phyloP scores from a whole-genome alignment of 1,140 invertebrate species.

The Meteorus sp. region DNA sequence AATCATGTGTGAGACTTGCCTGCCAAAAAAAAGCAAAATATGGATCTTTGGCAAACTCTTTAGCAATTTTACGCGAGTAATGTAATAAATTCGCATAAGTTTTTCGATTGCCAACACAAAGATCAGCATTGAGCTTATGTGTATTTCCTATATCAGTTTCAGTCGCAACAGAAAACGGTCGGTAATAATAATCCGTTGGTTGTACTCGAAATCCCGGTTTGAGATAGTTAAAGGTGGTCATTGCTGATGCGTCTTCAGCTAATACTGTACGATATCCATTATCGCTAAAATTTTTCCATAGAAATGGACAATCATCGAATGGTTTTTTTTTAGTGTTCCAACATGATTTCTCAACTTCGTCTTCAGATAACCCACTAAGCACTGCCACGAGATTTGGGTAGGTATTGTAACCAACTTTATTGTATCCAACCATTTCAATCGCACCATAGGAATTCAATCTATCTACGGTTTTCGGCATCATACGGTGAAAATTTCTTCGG shows the following conservation, averaged over 20 bases:
- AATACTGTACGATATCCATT: constrained; percentile 62
- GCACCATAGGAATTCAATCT: constrained; percentile 66
- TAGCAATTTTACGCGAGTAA: constrained; percentile 58
- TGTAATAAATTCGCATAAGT: constrained; percentile 53
- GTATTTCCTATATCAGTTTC: constrained; percentile 58
- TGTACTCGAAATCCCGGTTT: constrained; percentile 60
- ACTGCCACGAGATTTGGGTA: constrained; percentile 80
- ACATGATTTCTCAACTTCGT: constrained; percentile 66
- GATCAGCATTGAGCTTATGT: constrained; percentile 55
- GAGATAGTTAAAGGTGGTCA: constrained; percentile 64
- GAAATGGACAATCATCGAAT: constrained; percentile 65
- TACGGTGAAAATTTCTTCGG: constrained; percentile 79
- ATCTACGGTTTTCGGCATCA: constrained; percentile 73
- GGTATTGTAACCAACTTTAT: constrained; percentile 82
- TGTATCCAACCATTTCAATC: constrained; percentile 76
- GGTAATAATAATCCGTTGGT: constrained; percentile 65
- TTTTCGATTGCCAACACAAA: constrained; percentile 59
- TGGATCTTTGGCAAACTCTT: constrained; percentile 53
- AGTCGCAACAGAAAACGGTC: constrained; percentile 55
- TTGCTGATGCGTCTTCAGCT: constrained; percentile 62
- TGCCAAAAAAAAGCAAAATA: constrained; percentile 61
- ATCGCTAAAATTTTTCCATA: constrained; percentile 62
- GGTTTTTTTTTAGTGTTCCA: constrained; percentile 53
- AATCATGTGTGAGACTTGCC: constrained; percentile 60
- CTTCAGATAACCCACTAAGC: constrained; percentile 66